Percentiles rank a stretch among this genome's conserved stretches.
phyloP scores from a whole-genome alignment of 1,140 invertebrate genomes.

The Sycophaga agraensis region DNA sequence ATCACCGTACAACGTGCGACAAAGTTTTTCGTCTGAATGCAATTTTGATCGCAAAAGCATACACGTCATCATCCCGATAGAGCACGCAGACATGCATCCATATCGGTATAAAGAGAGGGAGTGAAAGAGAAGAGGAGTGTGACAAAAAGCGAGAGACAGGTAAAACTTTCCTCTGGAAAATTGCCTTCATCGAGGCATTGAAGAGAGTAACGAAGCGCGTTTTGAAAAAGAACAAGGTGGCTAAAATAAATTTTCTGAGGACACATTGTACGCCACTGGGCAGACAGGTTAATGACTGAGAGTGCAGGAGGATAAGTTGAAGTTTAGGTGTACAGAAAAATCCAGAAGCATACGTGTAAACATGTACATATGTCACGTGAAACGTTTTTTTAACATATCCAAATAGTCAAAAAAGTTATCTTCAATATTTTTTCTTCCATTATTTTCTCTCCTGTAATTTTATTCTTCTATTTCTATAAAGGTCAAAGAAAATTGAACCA shows the following conservation, averaged over 20 bases:
- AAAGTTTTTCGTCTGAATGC: slow-evolving; percentile 21
- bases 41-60: slow-evolving; percentile 23
- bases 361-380: neutral
- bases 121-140: neutral
- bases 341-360: neutral
- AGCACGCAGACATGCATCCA: neutral
- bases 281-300: slow-evolving; percentile 28
- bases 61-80: slow-evolving; percentile 1
- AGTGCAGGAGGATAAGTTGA: too few species aligned
- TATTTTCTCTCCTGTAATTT: too few species aligned
- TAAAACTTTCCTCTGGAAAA: slow-evolving; percentile 16
- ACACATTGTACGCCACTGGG: slow-evolving; percentile 27
- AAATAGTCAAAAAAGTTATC: too few species aligned
- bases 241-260: slow-evolving; percentile 34
- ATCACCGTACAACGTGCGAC: too few species aligned
- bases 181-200: slow-evolving; percentile 12
- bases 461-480: too few species aligned
- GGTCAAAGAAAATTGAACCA: too few species aligned
- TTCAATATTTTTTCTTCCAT: too few species aligned
- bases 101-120: neutral
- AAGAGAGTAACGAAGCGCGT: slow-evolving; percentile 20
- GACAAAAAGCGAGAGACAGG: neutral
- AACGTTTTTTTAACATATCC: slow-evolving; percentile 1
- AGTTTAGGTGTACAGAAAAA: neutral
- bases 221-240: slow-evolving; percentile 9